These are phyloP conservation scores for Steinernema hermaphroditum DNA, from an alignment of 2,888 invertebrate genomes.

Conservation along the genomic window DNA sequence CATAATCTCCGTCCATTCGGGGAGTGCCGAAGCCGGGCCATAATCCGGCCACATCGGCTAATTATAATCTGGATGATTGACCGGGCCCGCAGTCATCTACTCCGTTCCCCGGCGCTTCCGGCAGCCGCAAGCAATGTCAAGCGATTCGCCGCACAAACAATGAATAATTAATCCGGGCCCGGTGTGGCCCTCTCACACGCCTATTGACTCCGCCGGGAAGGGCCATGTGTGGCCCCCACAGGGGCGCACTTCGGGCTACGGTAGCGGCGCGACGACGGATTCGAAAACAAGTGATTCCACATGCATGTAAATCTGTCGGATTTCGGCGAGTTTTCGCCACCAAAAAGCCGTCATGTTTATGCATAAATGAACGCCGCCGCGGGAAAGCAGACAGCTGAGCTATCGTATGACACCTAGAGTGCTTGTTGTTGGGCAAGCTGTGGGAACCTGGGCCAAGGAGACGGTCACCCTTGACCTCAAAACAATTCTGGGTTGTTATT, in stretches of 20 bases:
- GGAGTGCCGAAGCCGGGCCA: constrained; percentile 7
- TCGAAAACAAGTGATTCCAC: constrained; percentile 26
- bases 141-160: constrained; percentile 30
- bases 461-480: neutral
- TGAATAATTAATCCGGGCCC: constrained; percentile 24
- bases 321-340: constrained; percentile 20
- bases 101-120: neutral
- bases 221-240: neutral
- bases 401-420: constrained; percentile 25
- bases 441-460: neutral
- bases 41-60: constrained; percentile 8
- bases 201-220: constrained; percentile 2
- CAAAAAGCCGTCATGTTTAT: constrained; percentile 28
- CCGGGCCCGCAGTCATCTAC: neutral
- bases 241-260: constrained; percentile 10
- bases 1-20: constrained; percentile 15
- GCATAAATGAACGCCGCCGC: constrained; percentile 19
- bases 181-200: neutral
- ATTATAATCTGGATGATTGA: constrained; percentile 21
- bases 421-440: neutral
- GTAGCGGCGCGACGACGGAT: constrained; percentile 14
- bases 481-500: too few species aligned
- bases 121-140: constrained; percentile 21
- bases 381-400: neutral
- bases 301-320: constrained; percentile 31